Base-by-base conservation (phyloP, 2,113 vertebrate species). In the Myodes glareolus region DNA sequence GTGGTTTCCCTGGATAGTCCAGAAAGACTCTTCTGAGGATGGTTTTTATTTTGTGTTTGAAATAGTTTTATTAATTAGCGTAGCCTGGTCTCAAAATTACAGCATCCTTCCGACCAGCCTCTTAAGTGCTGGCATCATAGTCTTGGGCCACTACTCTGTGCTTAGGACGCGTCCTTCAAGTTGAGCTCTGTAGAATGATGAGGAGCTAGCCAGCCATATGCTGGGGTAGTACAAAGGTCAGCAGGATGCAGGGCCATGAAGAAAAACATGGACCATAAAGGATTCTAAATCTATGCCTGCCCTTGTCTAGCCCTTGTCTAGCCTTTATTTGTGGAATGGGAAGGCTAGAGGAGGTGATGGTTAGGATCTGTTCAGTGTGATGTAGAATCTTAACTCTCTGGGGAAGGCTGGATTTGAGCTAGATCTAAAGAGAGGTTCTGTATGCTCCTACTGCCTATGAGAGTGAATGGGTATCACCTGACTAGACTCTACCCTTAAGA, bases 281-380 rank as follows among this genome's bases (percentile, higher is more conserved):
- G 42, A 33, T 6, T n/a, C 13, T 7, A 52, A 81, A 52, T 23
- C 50, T 61, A 47, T 33, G 7, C 17, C 29, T 0, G 16, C 13
- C 11, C 67, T 27, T 42, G 7, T 63, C 0, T 0, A 77, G 16
- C 13, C 11, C 67, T 27, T 42, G 7, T 63, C 0, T 0, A 77
- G 11, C 36, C 45, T 55, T 10, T 6, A 3, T 91, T 67, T 95
- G 33, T 19, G 21, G 33, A 75, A 63, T 21, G 9, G 73, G 33
- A 73, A 42, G 1, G 11, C 39, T 23, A 2, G 50, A 16, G 16
- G 2, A 3, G 72, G 63, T 36, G 39, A 55, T 3, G 1, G 88
- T 73, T 67, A 31, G 33, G 39, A 31, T 52, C 82, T 55, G 4
- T 68, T 63, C 6, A 21, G 25, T 29, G 45, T 42, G 65, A 16